These are phyloP conservation scores for Calameuta pallipes DNA, from an alignment of 2,888 invertebrate species.

Conservation along the genomic window DNA sequence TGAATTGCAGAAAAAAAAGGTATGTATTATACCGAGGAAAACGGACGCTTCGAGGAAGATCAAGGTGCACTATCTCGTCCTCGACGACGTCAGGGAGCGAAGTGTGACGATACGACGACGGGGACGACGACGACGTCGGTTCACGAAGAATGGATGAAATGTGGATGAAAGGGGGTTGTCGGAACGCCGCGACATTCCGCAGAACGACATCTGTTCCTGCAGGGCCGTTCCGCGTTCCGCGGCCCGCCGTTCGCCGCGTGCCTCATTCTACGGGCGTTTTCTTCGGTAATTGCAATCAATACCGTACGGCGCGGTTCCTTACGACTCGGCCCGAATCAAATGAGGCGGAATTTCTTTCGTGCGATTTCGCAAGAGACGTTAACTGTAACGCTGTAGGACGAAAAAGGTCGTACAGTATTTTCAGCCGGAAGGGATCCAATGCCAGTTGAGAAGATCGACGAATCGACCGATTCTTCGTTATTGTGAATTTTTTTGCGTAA, in stretches of 20 bases:
- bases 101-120: not conserved
- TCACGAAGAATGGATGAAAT: not conserved
- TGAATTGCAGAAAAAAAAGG: not conserved
- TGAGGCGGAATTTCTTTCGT: not conserved
- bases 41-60: not conserved
- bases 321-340: not conserved
- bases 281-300: constrained; percentile 46
- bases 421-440: not conserved
- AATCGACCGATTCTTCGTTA: not conserved
- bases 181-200: constrained; percentile 42
- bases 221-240: constrained; percentile 57
- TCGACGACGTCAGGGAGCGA: not conserved
- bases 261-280: constrained; percentile 26
- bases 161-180: not conserved
- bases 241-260: constrained; percentile 25
- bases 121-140: not conserved
- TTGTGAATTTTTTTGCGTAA: not conserved
- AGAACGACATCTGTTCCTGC: constrained; percentile 54
- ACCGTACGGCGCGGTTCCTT: constrained; percentile 22
- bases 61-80: not conserved
- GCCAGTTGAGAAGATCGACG: not conserved
- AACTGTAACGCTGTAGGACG: not conserved
- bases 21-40: not conserved
- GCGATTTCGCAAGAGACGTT: not conserved
- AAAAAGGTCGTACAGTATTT: not conserved